Base-by-base conservation (phyloP, 2,797 vertebrate genomes). In the Poecilia velifera region DNA sequence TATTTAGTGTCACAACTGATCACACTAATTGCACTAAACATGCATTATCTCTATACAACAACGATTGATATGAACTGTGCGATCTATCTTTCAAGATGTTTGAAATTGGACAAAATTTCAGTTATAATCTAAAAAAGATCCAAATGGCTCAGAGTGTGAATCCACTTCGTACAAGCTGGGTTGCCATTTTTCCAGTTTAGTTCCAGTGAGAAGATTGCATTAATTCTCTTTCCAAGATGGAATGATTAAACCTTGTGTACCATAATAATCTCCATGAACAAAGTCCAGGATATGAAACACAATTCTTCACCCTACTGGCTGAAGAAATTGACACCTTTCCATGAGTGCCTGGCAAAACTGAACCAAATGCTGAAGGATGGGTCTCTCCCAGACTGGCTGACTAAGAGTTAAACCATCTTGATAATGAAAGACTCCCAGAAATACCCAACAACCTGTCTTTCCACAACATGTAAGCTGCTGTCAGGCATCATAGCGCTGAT, bases 71-170 rank as follows among this genome's bases (percentile, higher is more conserved):
- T 3, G 4, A 74, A 39, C 46, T 53, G 20, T 55, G 6, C 16
- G 13, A 14, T 55, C 36, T 39, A 36, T 41, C 20, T 8, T 55
- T 74, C 18, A 73, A 25, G 31, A 2, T 74, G 18, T 51, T 20
- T 20, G 12, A 74, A 55, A 72, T 18, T 28, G 34, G 18, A 9
- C 14, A 39, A n/a, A 25, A 53, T 14, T 6, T 6, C 12, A 13
- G 47, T 10, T 36, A 16, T 73, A 39, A 12, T 36, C 9, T 47
- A 71, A 53, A 22, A 47, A 86, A 80, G 79, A 55, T 64, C 20
- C 55, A 45, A 84, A 81, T 73, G 68, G 85, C 53, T 55, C 76
- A 75, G n/a, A 25, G 1, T 36, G 41, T 75, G 71, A 64, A 64
- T 64, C 34, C 34, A 66, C 18, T 20, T 39, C 8, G 14, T 13